Conservation (phyloP, 92 coral and sea anemone species). For the Montipora capitata region DNA sequence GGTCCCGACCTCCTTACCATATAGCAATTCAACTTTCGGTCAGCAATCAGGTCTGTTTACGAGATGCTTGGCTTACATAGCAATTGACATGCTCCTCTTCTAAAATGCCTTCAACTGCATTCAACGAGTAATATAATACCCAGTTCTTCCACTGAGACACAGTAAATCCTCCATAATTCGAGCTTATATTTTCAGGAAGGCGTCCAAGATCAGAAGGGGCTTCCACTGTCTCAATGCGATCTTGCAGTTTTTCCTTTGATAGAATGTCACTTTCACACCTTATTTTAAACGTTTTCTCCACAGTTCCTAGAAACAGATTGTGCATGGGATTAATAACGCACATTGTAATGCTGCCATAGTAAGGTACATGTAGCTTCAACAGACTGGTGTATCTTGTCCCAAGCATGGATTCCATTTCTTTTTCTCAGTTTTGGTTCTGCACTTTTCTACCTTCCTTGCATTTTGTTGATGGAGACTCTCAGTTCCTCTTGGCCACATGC, state of each 20-base stretch:
- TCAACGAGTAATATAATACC: conserved; percentile 30
- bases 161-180: conserved; percentile 47
- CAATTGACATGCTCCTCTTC: conserved; percentile 3
- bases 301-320: conserved; percentile 7
- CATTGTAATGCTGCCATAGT: conserved; percentile 13
- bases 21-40: conserved; percentile 13
- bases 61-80: conserved; percentile 43
- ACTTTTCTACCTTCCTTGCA: conserved; percentile 43
- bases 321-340: conserved; percentile 32
- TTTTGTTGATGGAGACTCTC: conserved; percentile 62
- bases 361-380: background rate
- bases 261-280: no score
- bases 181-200: conserved; percentile 17
- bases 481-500: conserved; percentile 63
- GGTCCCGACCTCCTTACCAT: conserved; percentile 22
- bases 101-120: background rate
- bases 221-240: background rate
- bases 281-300: no score
- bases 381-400: conserved; percentile 3
- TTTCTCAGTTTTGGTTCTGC: conserved; percentile 63
- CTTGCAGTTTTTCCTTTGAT: conserved; percentile 35
- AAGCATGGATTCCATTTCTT: conserved; percentile 14
- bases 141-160: background rate
- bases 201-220: conserved; percentile 36
- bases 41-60: conserved; percentile 28